Evolutionary conservation across 2,888 invertebrate genomes (phyloP).

Genomic region (Cheilosia urbana): DNA sequence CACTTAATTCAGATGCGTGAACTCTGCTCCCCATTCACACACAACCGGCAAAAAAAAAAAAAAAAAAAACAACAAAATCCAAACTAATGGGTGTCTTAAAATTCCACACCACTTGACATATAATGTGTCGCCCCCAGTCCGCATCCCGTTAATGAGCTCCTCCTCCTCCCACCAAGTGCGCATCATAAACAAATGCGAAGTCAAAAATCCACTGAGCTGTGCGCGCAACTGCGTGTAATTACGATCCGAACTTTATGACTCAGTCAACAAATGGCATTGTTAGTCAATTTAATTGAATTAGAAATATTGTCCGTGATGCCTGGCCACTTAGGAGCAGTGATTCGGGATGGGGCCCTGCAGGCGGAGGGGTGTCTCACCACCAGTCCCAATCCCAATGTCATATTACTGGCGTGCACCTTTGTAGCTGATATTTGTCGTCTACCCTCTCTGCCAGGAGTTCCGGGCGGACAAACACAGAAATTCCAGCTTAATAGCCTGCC

Average conservation of each 20-base stretch:
- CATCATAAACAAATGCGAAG: slow-evolving; percentile 51
- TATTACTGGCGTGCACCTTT: slow-evolving; percentile 53
- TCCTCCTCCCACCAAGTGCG: neutral
- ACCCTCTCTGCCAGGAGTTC: neutral
- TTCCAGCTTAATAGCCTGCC: slow-evolving; percentile 62
- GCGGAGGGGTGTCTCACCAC: no score
- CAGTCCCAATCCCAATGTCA: slow-evolving; percentile 3
- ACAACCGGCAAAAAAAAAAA: slow-evolving; percentile 10
- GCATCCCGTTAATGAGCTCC: slow-evolving; percentile 49
- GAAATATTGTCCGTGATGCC: slow-evolving; percentile 22
- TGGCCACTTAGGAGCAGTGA: slow-evolving; percentile 44
- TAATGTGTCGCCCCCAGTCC: slow-evolving; percentile 62
- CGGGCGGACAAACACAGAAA: slow-evolving; percentile 46
- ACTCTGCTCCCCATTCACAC: slow-evolving; percentile 67
- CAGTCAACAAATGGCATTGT: slow-evolving; percentile 73
- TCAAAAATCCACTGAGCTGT: slow-evolving; percentile 57
- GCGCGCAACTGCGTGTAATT: slow-evolving; percentile 55
- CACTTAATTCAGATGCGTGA: slow-evolving; percentile 74
- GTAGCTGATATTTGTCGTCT: slow-evolving; percentile 51
- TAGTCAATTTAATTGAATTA: slow-evolving; percentile 68
- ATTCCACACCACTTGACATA: slow-evolving; percentile 74
- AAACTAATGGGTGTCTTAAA: slow-evolving; percentile 69
- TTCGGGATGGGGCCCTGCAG: slow-evolving; percentile 15
- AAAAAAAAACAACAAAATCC: neutral
- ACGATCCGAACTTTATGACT: slow-evolving; percentile 67